A percentile compares a stretch with the other conserved stretches of the same genome.
These are phyloP conservation scores for Campaea margaritaria DNA, from an alignment of 2,888 invertebrate genomes.

Conservation along the genomic window DNA sequence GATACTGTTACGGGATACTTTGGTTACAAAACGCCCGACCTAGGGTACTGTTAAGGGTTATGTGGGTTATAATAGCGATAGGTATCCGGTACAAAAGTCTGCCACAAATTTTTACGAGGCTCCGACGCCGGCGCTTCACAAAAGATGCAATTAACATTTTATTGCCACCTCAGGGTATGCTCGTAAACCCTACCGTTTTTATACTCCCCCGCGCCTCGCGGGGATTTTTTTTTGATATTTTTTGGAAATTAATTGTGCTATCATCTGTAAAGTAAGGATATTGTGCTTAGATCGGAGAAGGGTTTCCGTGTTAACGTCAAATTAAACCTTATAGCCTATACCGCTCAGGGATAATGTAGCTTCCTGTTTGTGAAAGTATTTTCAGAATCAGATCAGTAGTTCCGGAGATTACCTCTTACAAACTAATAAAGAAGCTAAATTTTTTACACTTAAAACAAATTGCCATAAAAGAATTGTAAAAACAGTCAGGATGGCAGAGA, in stretches of 20 bases:
- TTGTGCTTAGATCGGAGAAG: neutral
- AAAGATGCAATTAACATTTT: conserved; percentile 54
- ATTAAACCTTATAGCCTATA: neutral
- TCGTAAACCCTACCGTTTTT: conserved; percentile 45
- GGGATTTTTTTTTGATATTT: conserved; percentile 34
- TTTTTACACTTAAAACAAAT: no score
- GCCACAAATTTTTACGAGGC: conserved; percentile 51
- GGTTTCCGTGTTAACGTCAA: neutral
- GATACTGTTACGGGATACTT: neutral
- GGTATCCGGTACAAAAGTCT: conserved; percentile 41
- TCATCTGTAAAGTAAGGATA: neutral
- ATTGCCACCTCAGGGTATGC: conserved; percentile 46
- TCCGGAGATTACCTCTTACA: no score
- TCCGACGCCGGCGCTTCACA: conserved; percentile 41
- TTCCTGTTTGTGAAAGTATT: no score
- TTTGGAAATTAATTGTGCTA: conserved; percentile 19
- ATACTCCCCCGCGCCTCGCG: conserved; percentile 27
- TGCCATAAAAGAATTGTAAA: no score
- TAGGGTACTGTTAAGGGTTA: conserved; percentile 4
- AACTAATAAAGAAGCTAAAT: no score
- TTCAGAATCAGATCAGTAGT: no score
- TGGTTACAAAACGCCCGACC: neutral
- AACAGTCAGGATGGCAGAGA: no score
- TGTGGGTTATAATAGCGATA: conserved; percentile 31
- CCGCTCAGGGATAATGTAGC: no score